Percentiles rank a stretch among this genome's conserved stretches.
Evolutionary conservation across 1,140 invertebrate genomes (phyloP).

Genomic region (Meloidogyne hapla): DNA sequence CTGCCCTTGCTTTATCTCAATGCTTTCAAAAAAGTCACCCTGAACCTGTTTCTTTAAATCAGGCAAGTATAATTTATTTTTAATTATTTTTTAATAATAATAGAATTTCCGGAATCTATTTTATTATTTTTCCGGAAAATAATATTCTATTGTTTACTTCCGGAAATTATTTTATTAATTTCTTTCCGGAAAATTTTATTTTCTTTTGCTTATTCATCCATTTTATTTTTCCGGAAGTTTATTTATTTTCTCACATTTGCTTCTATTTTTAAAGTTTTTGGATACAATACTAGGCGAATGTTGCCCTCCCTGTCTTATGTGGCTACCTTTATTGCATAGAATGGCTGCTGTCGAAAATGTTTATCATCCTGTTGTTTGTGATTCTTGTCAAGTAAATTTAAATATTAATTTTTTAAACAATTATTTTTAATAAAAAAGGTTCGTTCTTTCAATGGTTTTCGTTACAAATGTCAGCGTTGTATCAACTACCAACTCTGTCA

Average conservation of each 20-base stretch:
- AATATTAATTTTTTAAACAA: not conserved
- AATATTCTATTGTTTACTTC: too few species aligned
- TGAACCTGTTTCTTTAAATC: slow-evolving; percentile 25
- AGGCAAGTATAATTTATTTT: slow-evolving; percentile 13
- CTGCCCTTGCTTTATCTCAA: slow-evolving; percentile 37
- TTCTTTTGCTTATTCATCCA: too few species aligned
- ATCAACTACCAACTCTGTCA: slow-evolving; percentile 95
- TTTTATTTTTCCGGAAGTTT: too few species aligned
- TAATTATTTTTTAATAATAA: slow-evolving; percentile 20
- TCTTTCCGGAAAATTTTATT: too few species aligned
- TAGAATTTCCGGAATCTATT: slow-evolving; percentile 70
- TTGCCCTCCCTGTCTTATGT: slow-evolving; percentile 83
- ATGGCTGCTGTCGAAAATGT: slow-evolving; percentile 89
- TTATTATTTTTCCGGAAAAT: too few species aligned
- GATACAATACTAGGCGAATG: slow-evolving; percentile 88
- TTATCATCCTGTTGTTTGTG: slow-evolving; percentile 81
- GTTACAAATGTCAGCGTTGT: slow-evolving; percentile 95
- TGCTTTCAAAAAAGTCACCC: slow-evolving; percentile 43
- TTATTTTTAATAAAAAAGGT: slow-evolving; percentile 69
- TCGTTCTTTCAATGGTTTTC: slow-evolving; percentile 86
- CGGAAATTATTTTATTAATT: too few species aligned
- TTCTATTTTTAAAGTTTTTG: slow-evolving; percentile 86
- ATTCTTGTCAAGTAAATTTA: slow-evolving; percentile 70
- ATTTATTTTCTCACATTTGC: too few species aligned
- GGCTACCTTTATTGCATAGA: slow-evolving; percentile 87